Conservation (phyloP, 2,113 vertebrate genomes). For the Pholis gunnellus region DNA sequence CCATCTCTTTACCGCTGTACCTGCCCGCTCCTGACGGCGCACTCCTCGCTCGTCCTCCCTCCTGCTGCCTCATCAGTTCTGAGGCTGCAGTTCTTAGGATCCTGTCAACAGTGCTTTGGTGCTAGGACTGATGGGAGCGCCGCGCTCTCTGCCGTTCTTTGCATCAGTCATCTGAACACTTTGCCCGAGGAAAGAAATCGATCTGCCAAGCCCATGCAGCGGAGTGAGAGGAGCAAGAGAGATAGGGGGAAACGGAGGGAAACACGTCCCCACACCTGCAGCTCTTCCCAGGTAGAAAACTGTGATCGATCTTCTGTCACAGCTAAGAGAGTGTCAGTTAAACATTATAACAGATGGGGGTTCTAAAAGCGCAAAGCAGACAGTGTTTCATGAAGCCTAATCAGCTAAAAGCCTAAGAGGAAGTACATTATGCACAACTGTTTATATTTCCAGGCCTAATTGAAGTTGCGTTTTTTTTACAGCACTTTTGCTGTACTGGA, state of each 20-base stretch:
- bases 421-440: slow-evolving; percentile 38
- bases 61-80: slow-evolving; percentile 78
- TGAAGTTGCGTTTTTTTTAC: slow-evolving; percentile 17
- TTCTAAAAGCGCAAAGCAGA: slow-evolving; percentile 36
- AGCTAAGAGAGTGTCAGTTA: slow-evolving; percentile 64
- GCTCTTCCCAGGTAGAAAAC: slow-evolving; percentile 73
- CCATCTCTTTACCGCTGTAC: slow-evolving; percentile 5
- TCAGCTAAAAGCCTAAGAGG: slow-evolving; percentile 53
- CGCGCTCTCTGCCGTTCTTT: slow-evolving; percentile 61
- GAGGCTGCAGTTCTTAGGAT: slow-evolving; percentile 67
- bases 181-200: slow-evolving; percentile 77
- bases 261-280: slow-evolving; percentile 61
- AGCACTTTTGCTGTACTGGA: not conserved
- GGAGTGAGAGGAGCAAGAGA: slow-evolving; percentile 44
- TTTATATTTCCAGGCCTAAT: slow-evolving; percentile 24
- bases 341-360: slow-evolving; percentile 62
- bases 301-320: slow-evolving; percentile 73
- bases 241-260: slow-evolving; percentile 41
- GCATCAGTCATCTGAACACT: slow-evolving; percentile 79
- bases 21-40: slow-evolving; percentile 26
- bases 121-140: slow-evolving; percentile 72
- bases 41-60: slow-evolving; percentile 36
- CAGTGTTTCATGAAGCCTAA: slow-evolving; percentile 48
- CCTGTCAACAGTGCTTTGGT: slow-evolving; percentile 77
- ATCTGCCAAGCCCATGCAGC: slow-evolving; percentile 72